These are phyloP conservation scores for Chelonoidis abingdonii DNA, from an alignment of 2,113 vertebrate genomes.

Conservation along the genomic window DNA sequence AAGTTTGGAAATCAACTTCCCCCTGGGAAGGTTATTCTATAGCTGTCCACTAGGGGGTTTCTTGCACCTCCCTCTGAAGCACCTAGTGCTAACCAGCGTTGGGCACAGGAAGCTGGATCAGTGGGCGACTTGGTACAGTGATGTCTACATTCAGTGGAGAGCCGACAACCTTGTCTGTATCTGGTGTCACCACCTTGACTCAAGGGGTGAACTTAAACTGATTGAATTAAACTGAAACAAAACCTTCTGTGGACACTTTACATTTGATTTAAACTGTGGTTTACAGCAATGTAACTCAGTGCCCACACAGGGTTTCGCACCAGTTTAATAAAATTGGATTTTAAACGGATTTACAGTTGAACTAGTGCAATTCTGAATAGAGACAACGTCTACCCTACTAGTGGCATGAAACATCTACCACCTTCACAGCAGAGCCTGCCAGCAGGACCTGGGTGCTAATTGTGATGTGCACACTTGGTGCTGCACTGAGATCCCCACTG, in stretches of 20 bases:
- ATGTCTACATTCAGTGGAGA: background rate
- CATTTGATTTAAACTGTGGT: background rate
- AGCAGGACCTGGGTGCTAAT: background rate
- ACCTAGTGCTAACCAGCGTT: too few relatives aligned
- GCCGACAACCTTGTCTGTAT: background rate
- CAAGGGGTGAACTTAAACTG: background rate
- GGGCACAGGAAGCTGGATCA: background rate
- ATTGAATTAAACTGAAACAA: background rate
- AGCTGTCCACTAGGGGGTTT: background rate
- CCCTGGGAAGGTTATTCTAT: background rate
- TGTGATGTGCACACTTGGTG: background rate
- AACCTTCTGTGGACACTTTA: background rate
- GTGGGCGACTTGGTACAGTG: background rate
- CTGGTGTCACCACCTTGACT: too few relatives aligned
- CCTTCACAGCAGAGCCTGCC: too few relatives aligned
- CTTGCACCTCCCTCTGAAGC: background rate
- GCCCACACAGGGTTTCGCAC: background rate
- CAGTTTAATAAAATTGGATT: background rate
- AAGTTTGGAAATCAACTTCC: background rate
- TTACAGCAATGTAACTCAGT: background rate
- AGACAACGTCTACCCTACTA: background rate
- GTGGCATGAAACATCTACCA: too few relatives aligned
- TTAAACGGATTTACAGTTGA: background rate
- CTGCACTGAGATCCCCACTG: background rate
- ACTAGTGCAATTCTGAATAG: background rate